Evolutionary conservation across 2,888 invertebrate species (phyloP).

Genomic region (Hermaeophaga mercurialis): DNA sequence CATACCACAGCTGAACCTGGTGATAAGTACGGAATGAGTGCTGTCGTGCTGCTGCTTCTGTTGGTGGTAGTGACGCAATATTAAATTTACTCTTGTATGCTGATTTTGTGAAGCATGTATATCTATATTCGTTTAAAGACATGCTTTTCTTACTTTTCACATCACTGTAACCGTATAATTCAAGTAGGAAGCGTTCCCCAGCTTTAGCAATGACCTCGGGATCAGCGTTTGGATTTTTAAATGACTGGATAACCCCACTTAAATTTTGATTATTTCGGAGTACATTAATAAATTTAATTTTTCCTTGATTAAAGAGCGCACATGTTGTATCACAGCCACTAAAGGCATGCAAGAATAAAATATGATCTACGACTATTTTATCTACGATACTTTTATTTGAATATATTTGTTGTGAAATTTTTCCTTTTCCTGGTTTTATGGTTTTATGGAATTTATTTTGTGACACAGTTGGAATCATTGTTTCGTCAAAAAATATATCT

Average conservation of each 20-base stretch:
- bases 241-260: conserved; percentile 3
- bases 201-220: conserved; percentile 10
- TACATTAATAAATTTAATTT: neutral
- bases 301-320: neutral
- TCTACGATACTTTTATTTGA: conserved; percentile 34
- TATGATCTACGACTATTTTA: conserved; percentile 37
- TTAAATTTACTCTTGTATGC: conserved; percentile 10
- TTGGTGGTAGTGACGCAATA: conserved; percentile 15
- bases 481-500: conserved; percentile 27
- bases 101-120: neutral
- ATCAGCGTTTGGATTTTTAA: neutral
- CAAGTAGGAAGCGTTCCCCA: conserved; percentile 11
- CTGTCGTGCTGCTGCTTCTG: conserved; percentile 16
- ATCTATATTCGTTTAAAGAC: neutral
- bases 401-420: conserved; percentile 34
- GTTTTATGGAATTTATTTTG: conserved; percentile 35
- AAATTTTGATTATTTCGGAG: neutral
- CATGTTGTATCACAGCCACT: neutral
- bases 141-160: neutral
- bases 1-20: conserved; percentile 4
- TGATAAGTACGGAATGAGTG: conserved; percentile 12
- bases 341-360: conserved; percentile 27
- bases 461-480: conserved; percentile 32
- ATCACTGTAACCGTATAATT: conserved; percentile 5
- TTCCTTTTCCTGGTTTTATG: conserved; percentile 34